Evolutionary conservation across 1,140 invertebrate species (phyloP), one percentile per base, ranked within the genome.

Genomic region (Cepaea nemoralis): DNA sequence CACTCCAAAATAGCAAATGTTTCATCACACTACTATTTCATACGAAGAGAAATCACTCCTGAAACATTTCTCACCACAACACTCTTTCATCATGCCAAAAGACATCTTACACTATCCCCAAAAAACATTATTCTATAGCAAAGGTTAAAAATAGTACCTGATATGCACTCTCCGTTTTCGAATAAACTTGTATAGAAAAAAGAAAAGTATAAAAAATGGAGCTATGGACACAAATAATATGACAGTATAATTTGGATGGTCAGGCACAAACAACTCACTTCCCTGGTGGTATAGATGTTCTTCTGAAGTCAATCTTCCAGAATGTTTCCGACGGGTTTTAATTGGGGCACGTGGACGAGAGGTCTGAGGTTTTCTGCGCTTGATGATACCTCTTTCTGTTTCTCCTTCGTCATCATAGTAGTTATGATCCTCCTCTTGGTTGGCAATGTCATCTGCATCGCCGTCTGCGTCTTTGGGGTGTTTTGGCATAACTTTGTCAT

Each of bases 121-220:
- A n/a, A n/a, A n/a, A n/a, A n/a, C n/a, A n/a, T n/a, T n/a, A n/a
- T n/a, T n/a, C n/a, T n/a, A n/a, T n/a, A n/a, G n/a, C n/a, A n/a
- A n/a, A n/a, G n/a, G 71, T 75, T 78, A 82, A 40, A 81, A 77
- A 74, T 85, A 76, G 66, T 87, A 87, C 31, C 84, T 73, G 27
- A 88, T 86, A 71, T 87, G 85, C n/a, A 88, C 82, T 73, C 87
- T 69, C 66, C 87, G 82, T 69, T 85, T 86, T 48, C 82, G 84
- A 31, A 87, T 86, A 83, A 88, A 87, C 71, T 85, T 84, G 67
- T 81, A 87, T 76, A 87, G 83, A 73, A 88, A 83, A 70, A 88
- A 83, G n/a, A 88, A 74, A 16, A 88, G 73, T 27, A 87, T 78
- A 76, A 85, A 67, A 31, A 83, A 83, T 33, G 77, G 83, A 40